These are phyloP conservation scores for Lindbergichthys nudifrons DNA, from an alignment of 2,797 vertebrate species.

Conservation along the genomic window DNA sequence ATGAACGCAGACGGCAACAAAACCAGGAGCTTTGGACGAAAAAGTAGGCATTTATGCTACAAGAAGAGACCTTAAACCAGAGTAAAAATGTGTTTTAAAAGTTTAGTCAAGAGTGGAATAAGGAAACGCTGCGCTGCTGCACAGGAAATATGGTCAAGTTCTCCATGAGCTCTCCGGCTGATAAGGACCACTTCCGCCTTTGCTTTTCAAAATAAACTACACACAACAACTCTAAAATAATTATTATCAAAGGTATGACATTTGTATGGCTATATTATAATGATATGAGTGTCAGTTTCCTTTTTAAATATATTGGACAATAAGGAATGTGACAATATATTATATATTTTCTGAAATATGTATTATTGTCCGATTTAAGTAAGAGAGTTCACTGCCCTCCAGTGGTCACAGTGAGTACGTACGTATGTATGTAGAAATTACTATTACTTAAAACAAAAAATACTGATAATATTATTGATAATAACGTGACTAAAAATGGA, in stretches of 20 bases:
- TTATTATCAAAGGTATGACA: no score
- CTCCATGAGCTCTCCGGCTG: neutral
- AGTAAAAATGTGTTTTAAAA: neutral
- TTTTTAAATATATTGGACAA: neutral
- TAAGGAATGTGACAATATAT: neutral
- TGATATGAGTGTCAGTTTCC: neutral
- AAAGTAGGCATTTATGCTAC: conserved; percentile 59
- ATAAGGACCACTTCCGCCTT: conserved; percentile 13
- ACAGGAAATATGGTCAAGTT: conserved; percentile 16
- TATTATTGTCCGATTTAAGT: neutral
- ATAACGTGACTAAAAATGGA: no score
- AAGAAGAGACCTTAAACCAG: neutral
- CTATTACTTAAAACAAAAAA: no score
- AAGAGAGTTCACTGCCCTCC: neutral
- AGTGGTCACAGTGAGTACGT: neutral
- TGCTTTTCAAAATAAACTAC: conserved; percentile 53
- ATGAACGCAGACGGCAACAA: conserved; percentile 35
- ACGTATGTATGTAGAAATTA: no score
- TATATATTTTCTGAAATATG: no score
- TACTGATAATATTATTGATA: no score
- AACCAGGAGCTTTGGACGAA: conserved; percentile 6
- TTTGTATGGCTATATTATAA: neutral
- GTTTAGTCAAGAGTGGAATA: neutral
- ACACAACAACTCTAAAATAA: no score
- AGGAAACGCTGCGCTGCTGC: conserved; percentile 29